phyloP scores from a whole-genome alignment of 2,113 vertebrate species.

The Xenopus laevis region DNA sequence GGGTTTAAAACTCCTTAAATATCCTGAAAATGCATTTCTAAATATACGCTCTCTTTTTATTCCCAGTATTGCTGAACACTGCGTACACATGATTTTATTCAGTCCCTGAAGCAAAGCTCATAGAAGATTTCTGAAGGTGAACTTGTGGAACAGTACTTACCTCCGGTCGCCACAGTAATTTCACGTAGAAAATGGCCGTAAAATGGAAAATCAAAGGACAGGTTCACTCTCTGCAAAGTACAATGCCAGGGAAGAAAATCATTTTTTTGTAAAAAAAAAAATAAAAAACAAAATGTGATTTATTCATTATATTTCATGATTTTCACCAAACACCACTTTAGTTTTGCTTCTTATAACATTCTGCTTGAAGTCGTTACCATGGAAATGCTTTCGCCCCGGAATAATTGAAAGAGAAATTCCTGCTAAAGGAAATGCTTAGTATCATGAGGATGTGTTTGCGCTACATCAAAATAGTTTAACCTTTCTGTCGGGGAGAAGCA shows the following conservation, averaged over 20 bases:
- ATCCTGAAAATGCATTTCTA: conserved; percentile 47
- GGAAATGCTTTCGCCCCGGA: conserved; percentile 38
- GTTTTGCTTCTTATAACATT: conserved; percentile 26
- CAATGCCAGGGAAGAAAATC: conserved; percentile 57
- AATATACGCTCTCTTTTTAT: conserved; percentile 45
- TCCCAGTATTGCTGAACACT: conserved; percentile 17
- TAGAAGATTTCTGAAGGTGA: conserved; percentile 49
- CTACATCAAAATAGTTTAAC: conserved; percentile 41
- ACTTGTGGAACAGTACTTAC: conserved; percentile 75
- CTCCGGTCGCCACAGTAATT: conserved; percentile 95
- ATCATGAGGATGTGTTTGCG: conserved; percentile 1
- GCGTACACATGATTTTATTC: conserved; percentile 20
- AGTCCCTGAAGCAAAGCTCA: conserved; percentile 47
- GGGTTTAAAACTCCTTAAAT: conserved; percentile 36
- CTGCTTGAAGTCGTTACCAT: conserved; percentile 32
- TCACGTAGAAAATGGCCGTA: conserved; percentile 93
- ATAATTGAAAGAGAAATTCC: conserved; percentile 31
- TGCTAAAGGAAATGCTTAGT: conserved; percentile 30
- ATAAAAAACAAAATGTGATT: conserved; percentile 45
- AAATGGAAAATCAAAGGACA: conserved; percentile 97
- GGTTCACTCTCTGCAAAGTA: conserved; percentile 89
- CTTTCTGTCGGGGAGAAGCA: conserved; percentile 23
- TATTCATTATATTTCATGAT: conserved; percentile 39
- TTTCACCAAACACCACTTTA: conserved; percentile 23
- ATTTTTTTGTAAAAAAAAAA: conserved; percentile 46